A percentile compares a stretch with the other conserved stretches of the same genome.
phyloP scores from a whole-genome alignment of 2,888 invertebrate genomes.

The Drosophila algonquin region DNA sequence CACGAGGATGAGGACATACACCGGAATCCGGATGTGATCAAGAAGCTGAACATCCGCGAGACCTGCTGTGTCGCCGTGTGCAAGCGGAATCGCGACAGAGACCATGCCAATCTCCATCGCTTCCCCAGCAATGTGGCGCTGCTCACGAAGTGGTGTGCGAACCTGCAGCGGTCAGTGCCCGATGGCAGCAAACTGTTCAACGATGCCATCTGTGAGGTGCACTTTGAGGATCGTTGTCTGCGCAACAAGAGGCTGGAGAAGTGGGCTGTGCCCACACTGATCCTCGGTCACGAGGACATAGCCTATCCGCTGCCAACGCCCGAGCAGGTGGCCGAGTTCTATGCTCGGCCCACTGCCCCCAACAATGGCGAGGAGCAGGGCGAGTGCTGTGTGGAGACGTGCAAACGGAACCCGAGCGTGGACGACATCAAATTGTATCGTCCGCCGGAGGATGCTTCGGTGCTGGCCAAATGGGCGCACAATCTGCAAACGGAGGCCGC shows the following conservation, averaged over 20 bases:
- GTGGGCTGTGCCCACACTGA: constrained; percentile 78
- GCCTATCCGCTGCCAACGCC: constrained; percentile 71
- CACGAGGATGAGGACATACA: constrained; percentile 79
- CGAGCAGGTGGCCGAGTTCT: constrained; percentile 76
- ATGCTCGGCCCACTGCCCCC: constrained; percentile 66
- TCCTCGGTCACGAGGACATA: constrained; percentile 71
- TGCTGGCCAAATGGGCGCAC: constrained; percentile 80
- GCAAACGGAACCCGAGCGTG: constrained; percentile 80
- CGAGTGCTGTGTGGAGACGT: constrained; percentile 78
- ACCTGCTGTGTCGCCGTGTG: constrained; percentile 79
- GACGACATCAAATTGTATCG: constrained; percentile 80
- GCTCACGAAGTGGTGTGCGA: constrained; percentile 79
- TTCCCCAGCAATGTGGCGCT: constrained; percentile 77
- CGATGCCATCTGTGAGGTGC: constrained; percentile 80
- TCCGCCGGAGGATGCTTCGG: constrained; percentile 75
- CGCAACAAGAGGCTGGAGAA: constrained; percentile 80
- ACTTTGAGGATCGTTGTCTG: constrained; percentile 80
- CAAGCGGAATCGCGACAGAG: constrained; percentile 79
- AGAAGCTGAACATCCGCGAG: constrained; percentile 80
- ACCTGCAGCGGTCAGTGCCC: constrained; percentile 74
- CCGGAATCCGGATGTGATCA: constrained; percentile 81
- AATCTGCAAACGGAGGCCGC: constrained; percentile 72
- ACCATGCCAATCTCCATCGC: constrained; percentile 80
- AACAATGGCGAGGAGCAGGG: constrained; percentile 80
- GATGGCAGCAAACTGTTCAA: constrained; percentile 80